Percentiles rank a stretch among this genome's conserved stretches.
These are phyloP conservation scores for Rallus limicola DNA, from an alignment of 2,113 vertebrate species.

Conservation along the genomic window DNA sequence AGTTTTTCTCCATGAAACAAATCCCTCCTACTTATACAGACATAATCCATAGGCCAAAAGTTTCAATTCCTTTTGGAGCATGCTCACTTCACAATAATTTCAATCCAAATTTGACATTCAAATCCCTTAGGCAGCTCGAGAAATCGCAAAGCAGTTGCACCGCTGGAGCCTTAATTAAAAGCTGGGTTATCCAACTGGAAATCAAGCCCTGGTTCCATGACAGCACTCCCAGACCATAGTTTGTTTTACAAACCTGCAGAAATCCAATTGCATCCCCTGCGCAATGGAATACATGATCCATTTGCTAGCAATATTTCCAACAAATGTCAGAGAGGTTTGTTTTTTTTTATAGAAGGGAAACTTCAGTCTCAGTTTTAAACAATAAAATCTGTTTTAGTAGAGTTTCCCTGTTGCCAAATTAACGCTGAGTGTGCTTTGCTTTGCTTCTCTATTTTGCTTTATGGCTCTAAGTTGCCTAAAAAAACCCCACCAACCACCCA, in stretches of 20 bases:
- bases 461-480: slow-evolving; percentile 1
- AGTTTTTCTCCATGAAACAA: not conserved
- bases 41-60: not conserved
- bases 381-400: slow-evolving; percentile 46
- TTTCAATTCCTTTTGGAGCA: not conserved
- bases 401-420: slow-evolving; percentile 33
- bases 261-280: slow-evolving; percentile 38
- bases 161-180: slow-evolving; percentile 25
- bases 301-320: slow-evolving; percentile 43
- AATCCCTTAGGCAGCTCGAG: not conserved
- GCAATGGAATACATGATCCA: slow-evolving; percentile 62
- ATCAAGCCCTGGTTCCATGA: slow-evolving; percentile 16
- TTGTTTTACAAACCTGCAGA: slow-evolving; percentile 42
- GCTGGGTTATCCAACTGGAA: slow-evolving; percentile 24
- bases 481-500: not conserved
- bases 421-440: slow-evolving; percentile 46
- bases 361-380: slow-evolving; percentile 27
- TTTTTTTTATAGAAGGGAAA: slow-evolving; percentile 47
- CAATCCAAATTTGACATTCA: slow-evolving; percentile 1
- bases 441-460: slow-evolving; percentile 37
- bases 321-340: slow-evolving; percentile 51
- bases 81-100: not conserved
- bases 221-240: slow-evolving; percentile 12
- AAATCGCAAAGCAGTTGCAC: not conserved
- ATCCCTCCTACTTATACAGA: not conserved